These are phyloP conservation scores for Danionella dracula DNA, from an alignment of 2,797 vertebrate species.

Conservation along the genomic window DNA sequence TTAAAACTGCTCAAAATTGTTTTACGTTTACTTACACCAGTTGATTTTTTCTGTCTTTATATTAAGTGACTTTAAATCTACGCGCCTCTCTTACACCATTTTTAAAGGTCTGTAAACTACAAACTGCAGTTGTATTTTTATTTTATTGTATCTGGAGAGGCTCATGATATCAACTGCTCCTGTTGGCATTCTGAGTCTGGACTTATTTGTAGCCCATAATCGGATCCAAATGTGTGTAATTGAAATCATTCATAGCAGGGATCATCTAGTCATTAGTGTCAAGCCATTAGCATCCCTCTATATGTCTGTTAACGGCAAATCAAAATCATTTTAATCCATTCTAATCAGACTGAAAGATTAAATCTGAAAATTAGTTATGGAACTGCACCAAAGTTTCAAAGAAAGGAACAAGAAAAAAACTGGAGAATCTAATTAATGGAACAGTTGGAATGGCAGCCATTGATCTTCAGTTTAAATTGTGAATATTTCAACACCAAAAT, in stretches of 20 bases:
- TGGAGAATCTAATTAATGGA: no score
- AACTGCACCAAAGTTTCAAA: slow-evolving; percentile 13
- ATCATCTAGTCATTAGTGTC: slow-evolving; percentile 51
- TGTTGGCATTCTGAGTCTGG: slow-evolving; percentile 33
- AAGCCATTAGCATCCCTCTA: slow-evolving; percentile 47
- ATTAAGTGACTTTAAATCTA: no score
- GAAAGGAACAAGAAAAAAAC: not conserved
- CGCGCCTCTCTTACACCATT: no score
- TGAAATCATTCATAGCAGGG: slow-evolving; percentile 45
- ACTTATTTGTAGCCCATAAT: slow-evolving; percentile 34
- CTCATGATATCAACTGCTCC: not conserved
- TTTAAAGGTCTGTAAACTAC: no score
- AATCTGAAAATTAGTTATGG: slow-evolving; percentile 14
- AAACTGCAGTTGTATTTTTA: no score
- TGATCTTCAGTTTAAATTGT: no score
- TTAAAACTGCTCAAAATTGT: no score
- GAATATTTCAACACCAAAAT: no score
- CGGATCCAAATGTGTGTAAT: slow-evolving; percentile 44
- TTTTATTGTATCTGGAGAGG: not conserved
- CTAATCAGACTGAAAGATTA: slow-evolving; percentile 38
- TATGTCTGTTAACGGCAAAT: slow-evolving; percentile 44
- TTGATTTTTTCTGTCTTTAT: no score
- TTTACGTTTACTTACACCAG: no score
- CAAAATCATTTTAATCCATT: slow-evolving; percentile 33
- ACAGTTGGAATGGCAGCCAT: no score